Evolutionary conservation across 2,113 vertebrate genomes (phyloP).

Genomic region (Daphoenositta chrysoptera): DNA sequence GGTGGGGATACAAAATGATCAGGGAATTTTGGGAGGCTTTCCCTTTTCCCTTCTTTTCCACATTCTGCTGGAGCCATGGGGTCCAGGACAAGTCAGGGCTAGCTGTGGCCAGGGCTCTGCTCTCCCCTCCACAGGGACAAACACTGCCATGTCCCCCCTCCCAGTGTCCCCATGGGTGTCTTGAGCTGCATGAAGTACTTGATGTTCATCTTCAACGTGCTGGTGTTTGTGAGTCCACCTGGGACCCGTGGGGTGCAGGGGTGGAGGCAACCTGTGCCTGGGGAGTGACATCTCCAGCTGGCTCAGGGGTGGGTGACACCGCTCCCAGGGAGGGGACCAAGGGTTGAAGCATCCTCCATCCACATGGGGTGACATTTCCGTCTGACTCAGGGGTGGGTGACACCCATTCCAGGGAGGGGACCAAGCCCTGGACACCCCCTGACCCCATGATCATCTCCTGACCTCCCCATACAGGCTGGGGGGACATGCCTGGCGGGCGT

Average conservation of each 20-base stretch:
- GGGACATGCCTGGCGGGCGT: conserved; percentile 23
- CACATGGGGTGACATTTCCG: neutral
- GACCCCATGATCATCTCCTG: neutral
- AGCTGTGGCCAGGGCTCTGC: neutral
- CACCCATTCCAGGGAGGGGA: neutral
- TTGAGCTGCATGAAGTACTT: conserved; percentile 60
- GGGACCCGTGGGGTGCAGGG: neutral
- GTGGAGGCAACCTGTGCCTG: neutral
- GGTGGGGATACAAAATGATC: neutral
- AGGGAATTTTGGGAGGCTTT: neutral
- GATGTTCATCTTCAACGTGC: conserved; percentile 66
- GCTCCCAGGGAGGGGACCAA: neutral
- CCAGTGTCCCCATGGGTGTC: neutral
- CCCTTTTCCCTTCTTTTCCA: too few relatives aligned
- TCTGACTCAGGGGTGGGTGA: neutral
- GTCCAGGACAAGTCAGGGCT: neutral
- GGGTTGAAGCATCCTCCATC: neutral
- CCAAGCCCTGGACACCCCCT: neutral
- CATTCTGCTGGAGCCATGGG: neutral
- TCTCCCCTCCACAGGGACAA: neutral
- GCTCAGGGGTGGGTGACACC: neutral
- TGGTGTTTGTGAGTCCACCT: conserved; percentile 66
- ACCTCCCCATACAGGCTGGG: conserved; percentile 13
- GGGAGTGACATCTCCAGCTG: rapidly evolving
- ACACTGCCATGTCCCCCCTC: rapidly evolving